Conservation (phyloP, 2,113 vertebrate species). For the Colossoma macropomum region DNA sequence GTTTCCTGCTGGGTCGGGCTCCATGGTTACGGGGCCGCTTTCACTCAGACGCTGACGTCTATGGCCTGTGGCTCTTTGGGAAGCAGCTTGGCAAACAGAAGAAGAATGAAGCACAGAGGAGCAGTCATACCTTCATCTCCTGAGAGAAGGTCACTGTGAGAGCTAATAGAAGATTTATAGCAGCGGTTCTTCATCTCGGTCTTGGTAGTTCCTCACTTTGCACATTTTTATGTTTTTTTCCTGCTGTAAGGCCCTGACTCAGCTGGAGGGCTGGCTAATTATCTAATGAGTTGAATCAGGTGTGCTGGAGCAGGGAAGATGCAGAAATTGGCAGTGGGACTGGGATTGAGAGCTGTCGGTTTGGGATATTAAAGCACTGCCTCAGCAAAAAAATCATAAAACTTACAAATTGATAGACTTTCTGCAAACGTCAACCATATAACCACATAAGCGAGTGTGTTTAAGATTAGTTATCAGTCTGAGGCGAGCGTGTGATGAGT, state of each 20-base stretch:
- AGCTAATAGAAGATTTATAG: neutral
- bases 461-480: too few relatives aligned
- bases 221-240: neutral
- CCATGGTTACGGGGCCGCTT: conserved; percentile 31
- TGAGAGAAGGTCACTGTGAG: neutral
- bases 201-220: neutral
- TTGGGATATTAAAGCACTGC: neutral
- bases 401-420: too few relatives aligned
- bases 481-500: too few relatives aligned
- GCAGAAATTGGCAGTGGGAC: neutral
- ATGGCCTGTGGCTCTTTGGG: conserved; percentile 32
- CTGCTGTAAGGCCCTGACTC: neutral
- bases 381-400: neutral
- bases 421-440: too few relatives aligned
- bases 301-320: neutral
- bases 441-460: too few relatives aligned
- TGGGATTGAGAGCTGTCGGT: neutral
- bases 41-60: conserved; percentile 10
- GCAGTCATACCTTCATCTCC: neutral
- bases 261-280: neutral
- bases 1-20: conserved; percentile 25
- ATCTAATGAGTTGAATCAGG: neutral
- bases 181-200: neutral
- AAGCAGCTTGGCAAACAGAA: conserved; percentile 43
- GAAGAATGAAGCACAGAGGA: neutral